Base-by-base conservation (phyloP, 2,888 invertebrate genomes). In the Himalopsyche tibetana region DNA sequence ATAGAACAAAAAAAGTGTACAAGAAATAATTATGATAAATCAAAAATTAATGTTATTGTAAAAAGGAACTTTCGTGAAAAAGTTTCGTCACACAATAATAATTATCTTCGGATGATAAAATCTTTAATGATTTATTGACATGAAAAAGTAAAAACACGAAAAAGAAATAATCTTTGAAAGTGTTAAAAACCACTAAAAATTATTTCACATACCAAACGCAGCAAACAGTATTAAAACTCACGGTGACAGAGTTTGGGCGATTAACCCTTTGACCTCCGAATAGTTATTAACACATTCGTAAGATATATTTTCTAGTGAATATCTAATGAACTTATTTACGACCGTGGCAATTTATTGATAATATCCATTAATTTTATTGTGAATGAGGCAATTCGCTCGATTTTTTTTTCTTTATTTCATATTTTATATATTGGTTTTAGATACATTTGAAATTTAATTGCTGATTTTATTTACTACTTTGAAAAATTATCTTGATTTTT, bases 251-350 rank as follows among this genome's bases (percentile, higher is more conserved):
- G 74, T 74, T 74, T 74, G 74, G 74, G 74, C 74, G 74, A 36
- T 36, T 74, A 74, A 74, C 74, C 74, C 74, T 74, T 74, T 74
- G 74, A 74, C 74, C 74, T 74, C 74, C 74, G 36, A 36, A 74
- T 74, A 74, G 74, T 74, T 74, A 36, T 74, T 74, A 74, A 74
- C 74, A 74, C 74, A 74, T 74, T 74, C 74, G 74, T 74, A 74
- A 36, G 74, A 74, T 36, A 38, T 74, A 74, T 74, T 74, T 74
- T 74, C 28, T 74, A 74, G 36, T 74, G 74, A 38, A 74, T 74
- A 74, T 36, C 74, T 74, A 74, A 74, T 74, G 74, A 74, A 74
- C 36, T 74, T 74, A 74, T 74, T 74, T 74, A 74, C 74, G 74
- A 74, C 74, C 74, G 74, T 74, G 28, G 74, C 74, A 74, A 74